Evolutionary conservation across 2,888 invertebrate genomes (phyloP), one percentile per base, ranked within the genome.

Genomic region (Apocheima hispidaria): DNA sequence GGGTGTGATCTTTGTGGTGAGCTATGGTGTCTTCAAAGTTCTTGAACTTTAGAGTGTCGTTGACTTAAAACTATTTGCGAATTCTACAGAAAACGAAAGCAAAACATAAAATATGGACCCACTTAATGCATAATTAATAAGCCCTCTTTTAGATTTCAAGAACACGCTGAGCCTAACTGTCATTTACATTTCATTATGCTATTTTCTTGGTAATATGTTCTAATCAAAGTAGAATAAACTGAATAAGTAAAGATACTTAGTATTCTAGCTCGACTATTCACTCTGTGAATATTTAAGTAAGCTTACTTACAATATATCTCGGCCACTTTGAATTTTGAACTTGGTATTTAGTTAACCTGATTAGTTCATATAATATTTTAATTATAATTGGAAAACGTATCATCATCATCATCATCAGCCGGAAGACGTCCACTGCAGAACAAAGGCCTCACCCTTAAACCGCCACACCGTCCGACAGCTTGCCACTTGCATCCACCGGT

Each of bases 51-150:
- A n/a, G n/a, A n/a, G n/a, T n/a, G n/a, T n/a, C n/a, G n/a, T n/a
- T n/a, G n/a, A n/a, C 10, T 30, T 9, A 9, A 12, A 30, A 30
- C 3, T 30, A 30, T 10, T 41, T 10, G 21, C 41, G 21, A 41
- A 41, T 41, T 21, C n/a, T 2, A 20, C 18, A 10, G 40, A 40
- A 21, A 41, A 41, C 21, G 20, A n/a, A 41, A 41, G 10, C 38
- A 9, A 10, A 16, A 36, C 36, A 36, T n/a, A n/a, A n/a, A n/a
- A n/a, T n/a, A 20, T n/a, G 21, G 21, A 3, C 20, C n/a, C 6
- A 21, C 4, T 41, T 33, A 18, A 46, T 46, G 18, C 30, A 46
- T 46, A 30, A 46, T 46, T 46, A 46, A 46, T 33, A 30, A 30
- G 46, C 12, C n/a, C 18, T 33, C 30, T 30, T 30, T 4, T 18